Percentiles rank a stretch among this genome's conserved stretches.
These are phyloP conservation scores for Tholera decimalis DNA, from an alignment of 2,888 invertebrate genomes.

Conservation along the genomic window DNA sequence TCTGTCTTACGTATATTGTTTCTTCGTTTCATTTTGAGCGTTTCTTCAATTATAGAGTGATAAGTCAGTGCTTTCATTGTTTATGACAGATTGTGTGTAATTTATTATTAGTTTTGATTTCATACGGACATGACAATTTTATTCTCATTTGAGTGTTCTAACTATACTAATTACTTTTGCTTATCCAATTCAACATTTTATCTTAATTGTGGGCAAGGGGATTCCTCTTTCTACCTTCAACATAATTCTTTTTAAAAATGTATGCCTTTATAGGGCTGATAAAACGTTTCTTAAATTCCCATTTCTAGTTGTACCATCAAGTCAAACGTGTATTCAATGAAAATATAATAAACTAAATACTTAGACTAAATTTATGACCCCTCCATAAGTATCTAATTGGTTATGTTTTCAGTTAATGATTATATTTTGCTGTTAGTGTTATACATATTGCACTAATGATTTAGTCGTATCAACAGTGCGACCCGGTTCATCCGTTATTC, in stretches of 20 bases:
- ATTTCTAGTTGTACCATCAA: neutral
- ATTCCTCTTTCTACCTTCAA: neutral
- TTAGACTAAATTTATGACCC: neutral
- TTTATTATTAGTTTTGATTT: neutral
- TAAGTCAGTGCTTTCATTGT: neutral
- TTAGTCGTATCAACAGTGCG: neutral
- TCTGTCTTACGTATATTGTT: constrained; percentile 10
- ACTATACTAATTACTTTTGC: too few relatives aligned
- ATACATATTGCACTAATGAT: too few relatives aligned
- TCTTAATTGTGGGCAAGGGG: neutral
- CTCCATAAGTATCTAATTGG: neutral
- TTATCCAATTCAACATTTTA: neutral
- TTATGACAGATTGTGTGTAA: constrained; percentile 6
- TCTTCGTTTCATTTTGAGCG: constrained; percentile 2
- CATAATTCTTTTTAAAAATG: too few relatives aligned
- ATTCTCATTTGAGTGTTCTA: too few relatives aligned
- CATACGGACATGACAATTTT: too few relatives aligned
- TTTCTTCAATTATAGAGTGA: constrained; percentile 3
- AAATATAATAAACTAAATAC: neutral
- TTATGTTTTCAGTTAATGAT: neutral
- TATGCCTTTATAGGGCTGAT: too few relatives aligned
- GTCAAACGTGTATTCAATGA: neutral
- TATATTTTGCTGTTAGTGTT: neutral
- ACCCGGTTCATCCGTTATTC: neutral
- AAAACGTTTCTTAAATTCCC: neutral